Evolutionary conservation across 2,113 vertebrate genomes (phyloP), one percentile per base, ranked within the genome.

Genomic region (Gila orcuttii): DNA sequence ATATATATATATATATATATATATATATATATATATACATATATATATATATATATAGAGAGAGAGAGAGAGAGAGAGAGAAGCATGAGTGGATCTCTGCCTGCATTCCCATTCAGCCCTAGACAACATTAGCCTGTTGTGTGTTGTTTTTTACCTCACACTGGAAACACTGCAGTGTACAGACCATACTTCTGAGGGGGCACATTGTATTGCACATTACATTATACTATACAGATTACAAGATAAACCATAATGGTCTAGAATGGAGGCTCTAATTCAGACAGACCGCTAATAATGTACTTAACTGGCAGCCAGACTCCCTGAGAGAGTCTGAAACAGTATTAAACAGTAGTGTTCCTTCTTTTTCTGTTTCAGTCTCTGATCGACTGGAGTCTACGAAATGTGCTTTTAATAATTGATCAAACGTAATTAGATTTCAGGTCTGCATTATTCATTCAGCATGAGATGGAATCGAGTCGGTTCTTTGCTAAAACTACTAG

Each of bases 331-430:
- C 55, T 60, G 33, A 59, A 79, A 59, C 10, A 42, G 31, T 39
- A 60, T 45, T 79, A 39, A 62, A 79, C 12, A 3, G 13, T 31
- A 79, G 28, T 15, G 39, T 79, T 79, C 21, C 60, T 75, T 28
- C 4, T 47, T 11, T 47, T 9, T n/a, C 25, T 69, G n/a, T 47
- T 64, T 77, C 71, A 47, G 39, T 42, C 64, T 85, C 69, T 81
- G 84, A 85, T 64, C 66, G 87, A 82, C 88, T 82, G 69, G 89
- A 78, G 87, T 87, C 90, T 91, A 86, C 83, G 73, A 88, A 87
- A 87, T 85, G 85, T 85, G 42, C 84, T 85, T 90, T 95, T 90
- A 94, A 94, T 93, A 94, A 94, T 93, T 89, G 87, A 93, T 93
- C 88, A 88, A 88, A 93, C 87, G 87, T 92, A 91, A 93, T 93